Percentiles rank a stretch among this genome's conserved stretches.
Evolutionary conservation across 2,113 vertebrate species (phyloP).

Genomic region (Ifrita kowaldi): DNA sequence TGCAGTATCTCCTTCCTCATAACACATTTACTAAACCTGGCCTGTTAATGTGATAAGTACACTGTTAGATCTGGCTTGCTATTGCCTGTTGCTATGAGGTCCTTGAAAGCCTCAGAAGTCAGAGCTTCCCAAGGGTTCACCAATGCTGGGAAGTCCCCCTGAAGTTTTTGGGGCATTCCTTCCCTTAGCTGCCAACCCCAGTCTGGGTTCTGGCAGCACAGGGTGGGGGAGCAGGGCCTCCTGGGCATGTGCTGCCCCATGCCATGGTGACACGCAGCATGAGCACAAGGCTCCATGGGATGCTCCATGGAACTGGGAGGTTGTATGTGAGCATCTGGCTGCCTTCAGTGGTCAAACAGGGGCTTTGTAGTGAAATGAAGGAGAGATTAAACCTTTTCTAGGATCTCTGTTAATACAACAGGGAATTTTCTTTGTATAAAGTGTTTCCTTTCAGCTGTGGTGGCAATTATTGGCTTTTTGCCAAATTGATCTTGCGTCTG

Average conservation of each 20-base stretch:
- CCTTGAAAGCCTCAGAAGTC: too few relatives aligned
- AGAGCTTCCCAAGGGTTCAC: background rate
- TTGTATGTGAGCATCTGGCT: background rate
- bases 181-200: background rate
- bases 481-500: background rate
- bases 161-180: background rate
- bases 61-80: background rate
- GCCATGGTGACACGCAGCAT: accelerated
- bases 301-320: background rate
- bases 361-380: background rate
- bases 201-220: background rate
- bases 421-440: background rate
- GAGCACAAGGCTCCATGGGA: background rate
- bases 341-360: background rate
- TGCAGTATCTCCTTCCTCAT: background rate
- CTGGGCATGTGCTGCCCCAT: accelerated
- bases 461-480: background rate
- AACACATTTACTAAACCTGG: background rate
- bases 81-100: background rate
- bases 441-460: background rate
- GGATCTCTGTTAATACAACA: background rate
- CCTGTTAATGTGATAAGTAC: accelerated
- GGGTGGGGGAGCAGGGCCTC: background rate
- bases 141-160: background rate
- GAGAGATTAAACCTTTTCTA: background rate